Base-by-base conservation (phyloP, 2,797 vertebrate genomes). In the Gambusia yucatana region DNA sequence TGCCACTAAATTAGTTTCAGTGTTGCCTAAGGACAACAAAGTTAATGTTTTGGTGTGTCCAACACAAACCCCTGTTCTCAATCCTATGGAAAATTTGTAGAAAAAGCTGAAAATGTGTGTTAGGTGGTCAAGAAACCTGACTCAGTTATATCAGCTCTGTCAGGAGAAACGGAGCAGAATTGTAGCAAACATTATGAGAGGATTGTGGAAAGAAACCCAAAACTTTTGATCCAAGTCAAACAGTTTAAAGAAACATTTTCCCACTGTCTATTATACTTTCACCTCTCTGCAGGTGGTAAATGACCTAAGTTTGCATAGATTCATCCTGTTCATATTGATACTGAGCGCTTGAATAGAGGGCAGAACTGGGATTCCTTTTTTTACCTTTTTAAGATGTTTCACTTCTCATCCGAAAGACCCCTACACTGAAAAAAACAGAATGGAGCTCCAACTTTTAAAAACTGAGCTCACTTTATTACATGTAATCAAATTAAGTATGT, bases 291-390 rank as follows among this genome's bases (percentile, higher is more conserved):
- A 5, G 20, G 1, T 43, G 22, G 41, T n/a, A n/a, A 43, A 6
- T n/a, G 65, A 13, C 4, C 2, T 25, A n/a, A 5, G 20, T 69
- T 69, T n/a, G 22, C 39, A 44, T n/a, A 43, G 25, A n/a, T 69
- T 69, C 41, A 44, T 69, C 39, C 14, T 69, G 65, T 25, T 69
- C 41, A 69, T 69, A 69, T 39, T 73, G 30, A 73, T 73, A 48
- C 47, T 50, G 47, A 73, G 4, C 41, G 48, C 33, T 39, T 39
- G 33, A 41, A 39, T n/a, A 14, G 30, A 41, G 11, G 33, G 33
- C 30, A 73, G 65, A 69, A 50, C 30, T 39, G 71, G 28, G 33
- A 22, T 33, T 73, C 47, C 10, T 30, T n/a, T 59, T 59, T 39
- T 55, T 33, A 30, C 6, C 3, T 11, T 36, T 39, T 52, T 10